Percentiles rank a stretch among this genome's conserved stretches.
Conservation (phyloP, 2,113 vertebrate genomes). For the Stegastes partitus region DNA sequence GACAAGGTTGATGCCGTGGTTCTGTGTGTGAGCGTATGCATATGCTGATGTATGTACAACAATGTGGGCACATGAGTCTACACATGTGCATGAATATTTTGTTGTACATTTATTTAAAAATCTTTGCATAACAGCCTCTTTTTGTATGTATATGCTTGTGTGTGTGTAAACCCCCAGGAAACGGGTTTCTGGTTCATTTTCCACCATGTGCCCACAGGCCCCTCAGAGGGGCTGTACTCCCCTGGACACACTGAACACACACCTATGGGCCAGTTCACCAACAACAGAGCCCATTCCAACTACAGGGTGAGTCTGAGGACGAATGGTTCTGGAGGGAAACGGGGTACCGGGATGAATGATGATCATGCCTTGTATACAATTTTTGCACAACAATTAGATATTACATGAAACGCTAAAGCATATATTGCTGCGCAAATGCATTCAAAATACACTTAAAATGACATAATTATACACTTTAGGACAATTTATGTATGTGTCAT, state of each 20-base stretch:
- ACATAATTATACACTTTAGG: no score
- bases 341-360: no score
- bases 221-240: constrained; percentile 92
- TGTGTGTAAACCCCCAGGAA: constrained; percentile 85
- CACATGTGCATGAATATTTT: background rate
- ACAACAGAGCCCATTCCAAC: constrained; percentile 98
- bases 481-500: no score
- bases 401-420: no score
- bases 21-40: background rate
- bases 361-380: no score
- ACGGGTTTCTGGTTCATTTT: constrained; percentile 98
- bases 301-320: constrained; percentile 88
- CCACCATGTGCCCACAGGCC: constrained; percentile 95
- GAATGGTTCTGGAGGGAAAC: no score
- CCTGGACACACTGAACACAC: constrained; percentile 93
- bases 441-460: no score
- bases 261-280: constrained; percentile 92
- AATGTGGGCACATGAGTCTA: background rate
- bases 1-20: background rate
- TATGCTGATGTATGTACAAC: background rate
- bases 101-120: background rate
- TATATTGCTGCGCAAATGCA: no score
- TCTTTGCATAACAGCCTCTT: background rate
- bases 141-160: background rate
- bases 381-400: no score